These are phyloP conservation scores for Unio delphinus DNA, from an alignment of 2,888 invertebrate genomes.

Conservation along the genomic window DNA sequence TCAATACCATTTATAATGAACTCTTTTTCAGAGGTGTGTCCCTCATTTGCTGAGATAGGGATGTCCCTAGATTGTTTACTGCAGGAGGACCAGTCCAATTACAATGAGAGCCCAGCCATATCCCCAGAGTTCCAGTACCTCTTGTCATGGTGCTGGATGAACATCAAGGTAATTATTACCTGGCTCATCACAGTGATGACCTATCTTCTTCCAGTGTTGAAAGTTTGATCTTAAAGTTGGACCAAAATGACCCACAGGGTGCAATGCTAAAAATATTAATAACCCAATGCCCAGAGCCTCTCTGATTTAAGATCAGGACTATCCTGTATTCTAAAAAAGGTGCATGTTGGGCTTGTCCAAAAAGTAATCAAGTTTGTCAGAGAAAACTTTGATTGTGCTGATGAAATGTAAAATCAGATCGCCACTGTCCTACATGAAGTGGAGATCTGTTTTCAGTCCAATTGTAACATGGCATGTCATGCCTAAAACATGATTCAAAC, in stretches of 20 bases:
- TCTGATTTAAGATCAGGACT: background rate
- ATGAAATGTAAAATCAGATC: too few species aligned
- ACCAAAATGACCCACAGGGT: too few species aligned
- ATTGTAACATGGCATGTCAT: too few species aligned
- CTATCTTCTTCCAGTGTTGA: background rate
- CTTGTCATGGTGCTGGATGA: slow-evolving; percentile 84
- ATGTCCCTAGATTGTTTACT: slow-evolving; percentile 80
- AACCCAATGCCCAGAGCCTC: background rate
- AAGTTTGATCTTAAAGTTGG: too few species aligned
- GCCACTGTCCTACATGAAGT: too few species aligned
- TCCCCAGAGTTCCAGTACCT: slow-evolving; percentile 80
- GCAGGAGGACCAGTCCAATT: slow-evolving; percentile 64
- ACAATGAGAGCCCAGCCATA: slow-evolving; percentile 66
- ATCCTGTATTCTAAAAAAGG: too few species aligned
- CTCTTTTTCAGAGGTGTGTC: slow-evolving; percentile 73
- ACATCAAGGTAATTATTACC: slow-evolving; percentile 76
- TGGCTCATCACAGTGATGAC: background rate
- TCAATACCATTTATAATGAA: slow-evolving; percentile 2
- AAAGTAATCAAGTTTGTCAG: too few species aligned
- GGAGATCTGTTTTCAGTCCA: too few species aligned
- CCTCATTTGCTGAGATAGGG: slow-evolving; percentile 86
- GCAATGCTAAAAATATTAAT: too few species aligned
- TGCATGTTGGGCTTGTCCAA: too few species aligned
- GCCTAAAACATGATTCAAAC: too few species aligned
- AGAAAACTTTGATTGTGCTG: too few species aligned